phyloP scores from a whole-genome alignment of 2,113 vertebrate species.

The Scolopax mira region DNA sequence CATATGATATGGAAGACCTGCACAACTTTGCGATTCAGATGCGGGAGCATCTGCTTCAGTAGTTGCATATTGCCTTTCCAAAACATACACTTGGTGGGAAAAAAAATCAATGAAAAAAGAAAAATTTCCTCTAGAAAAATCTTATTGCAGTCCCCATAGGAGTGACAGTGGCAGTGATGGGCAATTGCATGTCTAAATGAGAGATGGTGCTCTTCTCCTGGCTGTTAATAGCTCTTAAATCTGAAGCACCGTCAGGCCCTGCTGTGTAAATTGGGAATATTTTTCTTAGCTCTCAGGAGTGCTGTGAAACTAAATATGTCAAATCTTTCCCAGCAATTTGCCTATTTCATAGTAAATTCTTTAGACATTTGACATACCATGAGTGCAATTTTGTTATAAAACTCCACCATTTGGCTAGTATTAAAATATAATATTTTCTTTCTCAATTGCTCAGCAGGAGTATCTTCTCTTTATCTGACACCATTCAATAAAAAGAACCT shows the following conservation, averaged over 20 bases:
- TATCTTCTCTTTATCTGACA: neutral
- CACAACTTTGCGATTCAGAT: neutral
- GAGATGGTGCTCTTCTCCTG: neutral
- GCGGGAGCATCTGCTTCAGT: neutral
- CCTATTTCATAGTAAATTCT: neutral
- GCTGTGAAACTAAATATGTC: neutral
- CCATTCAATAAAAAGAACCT: neutral
- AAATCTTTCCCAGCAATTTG: neutral
- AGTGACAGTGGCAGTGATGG: neutral
- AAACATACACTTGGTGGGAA: neutral
- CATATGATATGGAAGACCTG: neutral
- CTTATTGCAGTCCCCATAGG: neutral
- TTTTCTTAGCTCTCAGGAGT: neutral
- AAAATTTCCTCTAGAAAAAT: neutral
- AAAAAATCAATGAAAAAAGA: neutral
- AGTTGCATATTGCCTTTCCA: neutral
- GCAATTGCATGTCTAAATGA: neutral
- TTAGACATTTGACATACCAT: rapidly evolving
- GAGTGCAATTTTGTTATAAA: neutral
- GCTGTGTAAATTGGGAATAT: neutral
- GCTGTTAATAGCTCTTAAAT: neutral
- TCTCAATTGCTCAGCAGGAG: neutral
- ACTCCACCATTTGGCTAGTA: neutral
- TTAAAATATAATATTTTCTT: neutral
- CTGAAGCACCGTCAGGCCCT: neutral